Evolutionary conservation across 2,113 vertebrate species (phyloP).

Genomic region (Notothenia coriiceps): DNA sequence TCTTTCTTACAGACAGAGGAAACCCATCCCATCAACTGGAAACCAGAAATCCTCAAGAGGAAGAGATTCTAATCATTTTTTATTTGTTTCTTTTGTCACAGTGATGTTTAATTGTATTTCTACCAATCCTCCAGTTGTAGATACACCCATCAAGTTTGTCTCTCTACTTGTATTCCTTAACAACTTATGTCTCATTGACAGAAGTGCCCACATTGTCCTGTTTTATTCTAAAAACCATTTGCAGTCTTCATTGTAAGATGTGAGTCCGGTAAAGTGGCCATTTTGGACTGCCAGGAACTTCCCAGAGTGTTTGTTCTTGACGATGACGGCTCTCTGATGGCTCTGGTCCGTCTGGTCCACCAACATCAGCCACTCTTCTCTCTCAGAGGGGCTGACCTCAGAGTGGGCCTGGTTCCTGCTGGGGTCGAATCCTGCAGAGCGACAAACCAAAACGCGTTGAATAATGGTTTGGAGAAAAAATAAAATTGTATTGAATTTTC

Average conservation of each 20-base stretch:
- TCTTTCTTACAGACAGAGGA: constrained; percentile 92
- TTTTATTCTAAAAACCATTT: constrained; percentile 66
- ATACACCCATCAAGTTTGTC: neutral
- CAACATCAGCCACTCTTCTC: constrained; percentile 68
- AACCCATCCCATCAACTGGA: constrained; percentile 97
- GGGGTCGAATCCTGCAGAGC: constrained; percentile 51
- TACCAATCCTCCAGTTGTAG: constrained; percentile 22
- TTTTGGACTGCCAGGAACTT: constrained; percentile 60
- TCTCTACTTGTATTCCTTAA: constrained; percentile 7
- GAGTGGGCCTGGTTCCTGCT: constrained; percentile 35
- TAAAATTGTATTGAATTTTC: neutral
- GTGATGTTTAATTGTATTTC: constrained; percentile 16
- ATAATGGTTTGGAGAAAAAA: neutral
- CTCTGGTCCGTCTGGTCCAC: constrained; percentile 62
- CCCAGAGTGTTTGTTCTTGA: constrained; percentile 62
- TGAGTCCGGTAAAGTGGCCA: constrained; percentile 41
- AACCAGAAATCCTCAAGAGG: constrained; percentile 98
- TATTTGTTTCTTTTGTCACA: constrained; percentile 22
- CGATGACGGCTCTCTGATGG: constrained; percentile 47
- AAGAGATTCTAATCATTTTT: constrained; percentile 90
- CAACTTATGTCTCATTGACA: neutral
- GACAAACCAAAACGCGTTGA: neutral
- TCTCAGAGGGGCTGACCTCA: constrained; percentile 12
- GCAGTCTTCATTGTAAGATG: constrained; percentile 54
- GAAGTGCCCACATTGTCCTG: neutral